A percentile compares a stretch with the other conserved stretches of the same genome.
Evolutionary conservation across 23 tunicate species (phyloP).

Genomic region (Pegea sp.): DNA sequence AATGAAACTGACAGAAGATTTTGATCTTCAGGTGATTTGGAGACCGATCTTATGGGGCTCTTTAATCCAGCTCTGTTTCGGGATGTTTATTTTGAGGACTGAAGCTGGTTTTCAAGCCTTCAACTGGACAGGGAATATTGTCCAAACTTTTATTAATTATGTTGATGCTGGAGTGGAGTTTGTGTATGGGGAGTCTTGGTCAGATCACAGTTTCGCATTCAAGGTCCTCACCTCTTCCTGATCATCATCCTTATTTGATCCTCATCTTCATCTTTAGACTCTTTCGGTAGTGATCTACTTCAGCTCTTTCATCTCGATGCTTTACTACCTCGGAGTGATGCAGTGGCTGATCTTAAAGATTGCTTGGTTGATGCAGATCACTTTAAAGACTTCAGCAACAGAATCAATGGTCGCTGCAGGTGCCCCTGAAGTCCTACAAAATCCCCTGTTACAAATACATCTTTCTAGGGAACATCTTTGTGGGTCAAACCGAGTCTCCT

Average conservation of each 20-base stretch:
- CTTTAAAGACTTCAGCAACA: conserved; percentile 65
- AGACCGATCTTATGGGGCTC: conserved; percentile 75
- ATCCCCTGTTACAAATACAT: too few relatives aligned
- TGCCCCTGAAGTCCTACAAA: neutral
- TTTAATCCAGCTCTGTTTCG: conserved; percentile 43
- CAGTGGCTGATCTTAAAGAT: conserved; percentile 81
- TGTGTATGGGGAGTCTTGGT: conserved; percentile 36
- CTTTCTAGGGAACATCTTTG: conserved; percentile 67
- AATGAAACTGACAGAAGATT: neutral
- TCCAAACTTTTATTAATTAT: conserved; percentile 67
- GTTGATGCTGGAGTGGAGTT: conserved; percentile 57
- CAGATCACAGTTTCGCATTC: conserved; percentile 66
- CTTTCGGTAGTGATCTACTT: conserved; percentile 73
- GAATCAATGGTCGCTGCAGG: conserved; percentile 98
- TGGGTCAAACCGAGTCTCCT: conserved; percentile 87
- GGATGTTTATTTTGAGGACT: conserved; percentile 53
- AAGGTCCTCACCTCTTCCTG: conserved; percentile 14
- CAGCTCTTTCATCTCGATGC: conserved; percentile 58
- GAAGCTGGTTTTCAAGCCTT: conserved; percentile 73
- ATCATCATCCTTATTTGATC: too few relatives aligned
- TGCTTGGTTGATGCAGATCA: conserved; percentile 76
- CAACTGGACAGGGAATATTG: conserved; percentile 78
- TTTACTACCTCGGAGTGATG: conserved; percentile 91
- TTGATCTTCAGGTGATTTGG: conserved; percentile 37
- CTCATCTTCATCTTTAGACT: conserved; percentile 28